A percentile compares a stretch with the other conserved stretches of the same genome.
Evolutionary conservation across 2,113 vertebrate genomes (phyloP).

Genomic region (Hippoglossus stenolepis): DNA sequence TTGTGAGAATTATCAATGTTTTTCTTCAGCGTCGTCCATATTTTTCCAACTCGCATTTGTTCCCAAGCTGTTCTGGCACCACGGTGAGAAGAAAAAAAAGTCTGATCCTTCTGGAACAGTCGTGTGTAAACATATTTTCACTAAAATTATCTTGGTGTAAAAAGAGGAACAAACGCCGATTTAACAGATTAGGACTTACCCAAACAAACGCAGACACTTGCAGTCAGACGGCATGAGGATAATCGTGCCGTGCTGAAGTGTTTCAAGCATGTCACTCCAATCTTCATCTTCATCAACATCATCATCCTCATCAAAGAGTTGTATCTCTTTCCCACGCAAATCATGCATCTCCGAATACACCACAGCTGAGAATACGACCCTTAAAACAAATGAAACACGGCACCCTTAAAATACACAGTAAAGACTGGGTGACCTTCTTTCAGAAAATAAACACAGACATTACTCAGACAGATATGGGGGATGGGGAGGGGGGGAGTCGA

Average conservation of each 20-base stretch:
- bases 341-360: background rate
- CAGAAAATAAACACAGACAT: slow-evolving; percentile 73
- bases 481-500: background rate
- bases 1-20: background rate
- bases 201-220: background rate
- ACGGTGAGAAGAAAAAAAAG: background rate
- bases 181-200: background rate
- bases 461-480: slow-evolving; percentile 47
- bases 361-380: slow-evolving; percentile 37
- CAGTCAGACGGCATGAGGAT: background rate
- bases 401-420: slow-evolving; percentile 62
- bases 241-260: background rate
- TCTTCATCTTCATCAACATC: slow-evolving; percentile 19
- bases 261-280: background rate
- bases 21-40: slow-evolving; percentile 4
- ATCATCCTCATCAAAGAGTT: background rate
- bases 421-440: slow-evolving; percentile 48
- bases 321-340: background rate
- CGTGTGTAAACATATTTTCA: slow-evolving; percentile 10
- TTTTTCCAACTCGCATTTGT: slow-evolving; percentile 19
- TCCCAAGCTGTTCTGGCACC: slow-evolving; percentile 2
- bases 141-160: background rate
- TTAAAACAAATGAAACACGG: slow-evolving; percentile 63
- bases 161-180: background rate
- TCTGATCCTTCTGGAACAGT: background rate